Evolutionary conservation across 2,113 vertebrate species (phyloP), one percentile per base, ranked within the genome.

Genomic region (Pardalotus punctatus): DNA sequence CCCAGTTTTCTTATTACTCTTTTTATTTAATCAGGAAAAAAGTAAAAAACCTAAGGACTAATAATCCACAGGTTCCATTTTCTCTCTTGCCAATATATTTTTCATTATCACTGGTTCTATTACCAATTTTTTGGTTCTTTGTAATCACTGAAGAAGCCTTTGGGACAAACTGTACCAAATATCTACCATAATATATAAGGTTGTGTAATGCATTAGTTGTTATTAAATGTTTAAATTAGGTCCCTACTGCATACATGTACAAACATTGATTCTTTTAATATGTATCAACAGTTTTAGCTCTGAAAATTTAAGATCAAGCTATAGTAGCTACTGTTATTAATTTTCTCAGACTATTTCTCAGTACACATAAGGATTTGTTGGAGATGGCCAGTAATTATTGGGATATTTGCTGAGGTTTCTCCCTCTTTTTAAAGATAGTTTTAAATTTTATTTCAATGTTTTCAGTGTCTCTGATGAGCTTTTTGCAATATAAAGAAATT

Each of bases 191-290:
- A 70, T 62, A 54, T 50, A 11, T 73, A 42, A 29, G 42, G 5
- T 56, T 77, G 10, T 38, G 5, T 78, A 86, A 70, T n/a, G 11
- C 14, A 50, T 74, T 91, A 73, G 10, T 70, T 93, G 72, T 78
- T 35, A 73, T 73, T 95, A 86, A 77, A 53, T 84, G 58, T 51
- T 70, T 88, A 66, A 70, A 84, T 70, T 84, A 66, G 16, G 31
- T 86, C 69, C 18, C 77, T 65, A 43, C 29, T 70, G 47, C 54
- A 61, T 11, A 33, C 12, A 25, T 65, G 23, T 40, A 8, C 20
- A 35, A 16, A 72, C 23, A 8, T 42, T 82, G 58, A 12, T 91
- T 22, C 38, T 70, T 73, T 23, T 62, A 76, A 57, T 70, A 45
- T 27, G 9, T 73, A 58, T 45, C 51, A 89, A 23, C 33, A 38